phyloP scores from a whole-genome alignment of 2,888 invertebrate genomes.

The Macropis europaea region DNA sequence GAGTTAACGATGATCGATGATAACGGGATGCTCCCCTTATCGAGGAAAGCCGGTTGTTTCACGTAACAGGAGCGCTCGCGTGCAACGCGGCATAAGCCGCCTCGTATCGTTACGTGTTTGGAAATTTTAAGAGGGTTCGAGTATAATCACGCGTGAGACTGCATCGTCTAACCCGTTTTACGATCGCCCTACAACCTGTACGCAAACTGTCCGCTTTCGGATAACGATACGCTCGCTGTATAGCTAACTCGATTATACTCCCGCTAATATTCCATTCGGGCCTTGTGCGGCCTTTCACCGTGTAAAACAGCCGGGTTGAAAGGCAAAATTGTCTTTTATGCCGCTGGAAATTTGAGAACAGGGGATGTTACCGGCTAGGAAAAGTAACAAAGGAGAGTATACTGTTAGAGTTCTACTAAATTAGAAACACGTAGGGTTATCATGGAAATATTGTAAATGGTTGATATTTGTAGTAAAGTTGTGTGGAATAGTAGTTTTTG shows the following conservation, averaged over 20 bases:
- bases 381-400: no score
- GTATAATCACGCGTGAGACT: constrained; percentile 44
- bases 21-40: constrained; percentile 59
- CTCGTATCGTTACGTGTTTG: constrained; percentile 60
- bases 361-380: background rate
- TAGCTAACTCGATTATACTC: constrained; percentile 35
- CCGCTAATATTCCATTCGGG: constrained; percentile 20
- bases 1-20: constrained; percentile 67
- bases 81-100: constrained; percentile 55
- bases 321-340: constrained; percentile 12
- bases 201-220: constrained; percentile 40
- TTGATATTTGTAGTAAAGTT: no score
- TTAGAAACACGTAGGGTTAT: no score
- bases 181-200: constrained; percentile 31
- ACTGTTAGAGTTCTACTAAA: no score
- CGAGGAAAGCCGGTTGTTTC: constrained; percentile 45
- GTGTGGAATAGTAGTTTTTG: no score
- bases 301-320: constrained; percentile 4
- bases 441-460: no score
- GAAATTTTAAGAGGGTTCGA: constrained; percentile 56
- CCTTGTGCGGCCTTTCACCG: background rate
- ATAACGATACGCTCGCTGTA: constrained; percentile 22
- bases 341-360: constrained; percentile 14
- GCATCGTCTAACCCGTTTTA: constrained; percentile 19
- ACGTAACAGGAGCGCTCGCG: constrained; percentile 58